These are phyloP conservation scores for Patagioenas fasciata DNA, from an alignment of 2,113 vertebrate genomes.

Conservation along the genomic window DNA sequence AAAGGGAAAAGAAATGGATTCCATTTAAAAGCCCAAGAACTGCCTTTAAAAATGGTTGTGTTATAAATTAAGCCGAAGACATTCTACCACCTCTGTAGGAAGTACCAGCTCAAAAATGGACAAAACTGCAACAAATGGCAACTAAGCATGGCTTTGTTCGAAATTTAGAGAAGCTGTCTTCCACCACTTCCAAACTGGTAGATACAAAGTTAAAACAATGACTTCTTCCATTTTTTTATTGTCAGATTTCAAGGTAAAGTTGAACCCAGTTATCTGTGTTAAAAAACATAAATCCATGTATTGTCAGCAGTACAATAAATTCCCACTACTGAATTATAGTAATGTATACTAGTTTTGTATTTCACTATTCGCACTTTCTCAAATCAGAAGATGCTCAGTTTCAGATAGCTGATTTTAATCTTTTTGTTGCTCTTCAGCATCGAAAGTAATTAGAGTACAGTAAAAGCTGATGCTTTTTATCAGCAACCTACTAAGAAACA, in stretches of 20 bases:
- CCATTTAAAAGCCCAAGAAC: background rate
- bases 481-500: background rate
- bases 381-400: background rate
- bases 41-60: background rate
- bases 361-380: background rate
- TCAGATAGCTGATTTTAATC: background rate
- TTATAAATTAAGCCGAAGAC: background rate
- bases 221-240: background rate
- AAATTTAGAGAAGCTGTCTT: background rate
- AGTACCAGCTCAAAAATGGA: background rate
- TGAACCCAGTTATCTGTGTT: background rate
- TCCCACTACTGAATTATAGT: background rate
- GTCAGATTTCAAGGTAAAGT: background rate
- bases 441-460: background rate
- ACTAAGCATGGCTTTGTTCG: background rate
- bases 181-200: background rate
- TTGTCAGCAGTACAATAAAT: constrained; percentile 1
- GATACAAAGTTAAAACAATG: background rate
- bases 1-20: background rate
- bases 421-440: background rate
- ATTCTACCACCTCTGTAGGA: background rate
- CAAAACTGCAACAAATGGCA: background rate
- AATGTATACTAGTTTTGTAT: constrained; percentile 10
- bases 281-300: constrained; percentile 32
- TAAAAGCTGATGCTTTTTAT: background rate